Base-by-base conservation (phyloP, 2,797 vertebrate genomes). In the Ctenochaetus hawaiiensis region DNA sequence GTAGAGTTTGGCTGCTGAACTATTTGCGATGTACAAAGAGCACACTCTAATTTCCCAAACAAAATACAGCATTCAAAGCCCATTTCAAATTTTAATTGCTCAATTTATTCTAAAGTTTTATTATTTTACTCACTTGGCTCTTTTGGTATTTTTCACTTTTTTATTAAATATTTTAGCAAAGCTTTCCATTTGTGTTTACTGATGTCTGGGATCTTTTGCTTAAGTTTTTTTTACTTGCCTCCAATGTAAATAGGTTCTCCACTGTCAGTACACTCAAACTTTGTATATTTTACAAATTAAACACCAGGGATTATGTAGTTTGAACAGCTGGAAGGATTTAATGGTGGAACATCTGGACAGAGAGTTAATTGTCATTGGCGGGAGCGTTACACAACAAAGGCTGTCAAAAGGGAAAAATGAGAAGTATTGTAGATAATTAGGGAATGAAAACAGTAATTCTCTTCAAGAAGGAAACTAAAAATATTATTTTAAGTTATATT, bases 381-480 rank as follows among this genome's bases (percentile, higher is more conserved):
- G 26, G 4, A 43, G 48, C 13, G 23, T 52, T 22, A 12, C 23
- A 63, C 23, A 20, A 39, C 7, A 8, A 39, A 39, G 9, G 26
- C 26, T 30, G 26, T 30, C 26, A 43, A 30, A 18, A 30, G 6
- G 2, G 11, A 14, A 47, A 16, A 2, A 13, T 8, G 5, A 49
- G 23, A 59, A 22, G 14, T 9, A 9, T 22, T 60, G 41, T 12
- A 51, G 39, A 12, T 18, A 41, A 51, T 34, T 26, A 23, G 47
- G 26, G 26, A 56, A 66, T 52, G 1, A 23, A 77, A 41, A 77
- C 7, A 43, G n/a, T 5, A 49, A 23, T 65, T 76, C 30, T 53
- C n/a, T 47, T 64, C 8, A 18, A 54, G 20, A 26, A 12, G 1
- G 11, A 18, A 43, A 58, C 16, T 22, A 51, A 11, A 11, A 30